A percentile compares a stretch with the other conserved stretches of the same genome.
Evolutionary conservation across 2,113 vertebrate species (phyloP).

Genomic region (Laticauda colubrina): DNA sequence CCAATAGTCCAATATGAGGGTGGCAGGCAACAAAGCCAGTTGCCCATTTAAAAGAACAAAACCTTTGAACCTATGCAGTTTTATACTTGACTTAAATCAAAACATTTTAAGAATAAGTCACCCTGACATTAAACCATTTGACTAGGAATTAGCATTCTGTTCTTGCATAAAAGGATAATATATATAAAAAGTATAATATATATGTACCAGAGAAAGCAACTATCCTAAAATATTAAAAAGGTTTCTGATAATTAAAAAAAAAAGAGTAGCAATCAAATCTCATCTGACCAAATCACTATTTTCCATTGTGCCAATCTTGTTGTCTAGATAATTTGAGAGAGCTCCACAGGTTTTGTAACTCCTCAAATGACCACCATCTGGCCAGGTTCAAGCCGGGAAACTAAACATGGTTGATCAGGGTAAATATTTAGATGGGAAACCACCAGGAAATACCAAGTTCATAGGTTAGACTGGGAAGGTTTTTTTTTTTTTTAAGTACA

Average conservation of each 20-base stretch:
- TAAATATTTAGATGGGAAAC: neutral
- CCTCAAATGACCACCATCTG: neutral
- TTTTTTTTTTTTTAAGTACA: neutral
- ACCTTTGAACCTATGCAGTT: neutral
- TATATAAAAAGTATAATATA: neutral
- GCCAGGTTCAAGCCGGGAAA: neutral
- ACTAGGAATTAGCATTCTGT: neutral
- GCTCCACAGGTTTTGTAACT: neutral
- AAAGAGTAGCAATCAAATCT: neutral
- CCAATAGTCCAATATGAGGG: neutral
- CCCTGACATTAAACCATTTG: neutral
- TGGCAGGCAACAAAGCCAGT: neutral
- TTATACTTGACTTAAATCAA: neutral
- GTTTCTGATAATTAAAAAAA: neutral
- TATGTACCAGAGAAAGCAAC: neutral
- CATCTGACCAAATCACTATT: neutral
- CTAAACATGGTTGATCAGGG: neutral
- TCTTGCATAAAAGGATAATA: neutral
- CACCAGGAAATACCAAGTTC: neutral
- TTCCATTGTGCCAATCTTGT: neutral
- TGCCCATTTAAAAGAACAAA: neutral
- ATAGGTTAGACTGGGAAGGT: neutral
- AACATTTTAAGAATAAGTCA: neutral
- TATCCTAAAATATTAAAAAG: neutral
- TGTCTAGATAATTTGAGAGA: neutral